Base-by-base conservation (phyloP, 2,797 vertebrate genomes). In the Amniataba percoides region DNA sequence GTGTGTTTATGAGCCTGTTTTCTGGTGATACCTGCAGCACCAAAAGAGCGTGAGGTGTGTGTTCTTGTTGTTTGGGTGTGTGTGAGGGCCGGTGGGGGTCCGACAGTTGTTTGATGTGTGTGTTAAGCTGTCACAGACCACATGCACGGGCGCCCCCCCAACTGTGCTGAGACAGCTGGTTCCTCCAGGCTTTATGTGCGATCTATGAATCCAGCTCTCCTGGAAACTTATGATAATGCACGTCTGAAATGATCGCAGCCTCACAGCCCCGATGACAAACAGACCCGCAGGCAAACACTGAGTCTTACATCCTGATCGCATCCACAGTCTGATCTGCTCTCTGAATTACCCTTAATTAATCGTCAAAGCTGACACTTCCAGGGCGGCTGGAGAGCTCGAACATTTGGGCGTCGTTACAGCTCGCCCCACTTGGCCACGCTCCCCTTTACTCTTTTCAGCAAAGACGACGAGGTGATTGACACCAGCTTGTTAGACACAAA, bases 81-180 rank as follows among this genome's bases (percentile, higher is more conserved):
- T 83, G 81, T 78, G 71, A 58, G 43, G 60, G 77, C 25, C 39
- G 46, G 81, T 40, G 70, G 80, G 90, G 74, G 75, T 83, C 46
- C 69, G 70, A 85, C 87, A 88, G 83, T 83, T 87, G 89, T 93
- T 90, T 93, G 91, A 90, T 90, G 89, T 91, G 87, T 79, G 88
- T 87, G 81, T 84, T 86, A 88, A 90, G 86, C 88, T 93, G 92
- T 87, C 71, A 25, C 64, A 70, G 89, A 90, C 88, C 89, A 89
- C 85, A 91, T 91, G 80, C 87, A 59, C 16, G 5, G n/a, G 1
- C 2, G 23, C 27, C 27, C 27, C 68, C 56, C 42, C 18, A n/a
- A n/a, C 67, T 46, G 53, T 19, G 45, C 49, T 19, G 65, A 89
- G 88, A 90, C 92, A 93, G 83, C 88, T 92, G 93, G 77, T 67